These are phyloP conservation scores for Gymnorhina tibicen DNA, from an alignment of 2,113 vertebrate genomes.

Conservation along the genomic window DNA sequence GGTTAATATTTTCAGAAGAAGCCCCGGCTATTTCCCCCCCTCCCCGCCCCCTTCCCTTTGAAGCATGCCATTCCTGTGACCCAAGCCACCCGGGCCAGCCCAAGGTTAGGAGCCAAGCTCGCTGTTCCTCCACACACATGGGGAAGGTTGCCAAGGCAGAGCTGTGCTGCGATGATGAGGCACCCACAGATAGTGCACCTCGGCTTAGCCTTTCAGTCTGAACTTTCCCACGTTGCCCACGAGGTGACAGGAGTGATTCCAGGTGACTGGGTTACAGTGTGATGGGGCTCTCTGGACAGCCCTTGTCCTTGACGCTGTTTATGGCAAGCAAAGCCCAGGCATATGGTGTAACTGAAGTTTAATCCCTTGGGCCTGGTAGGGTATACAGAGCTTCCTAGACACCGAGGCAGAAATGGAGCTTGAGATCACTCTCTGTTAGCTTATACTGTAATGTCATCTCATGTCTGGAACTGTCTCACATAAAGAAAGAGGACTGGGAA, in stretches of 20 bases:
- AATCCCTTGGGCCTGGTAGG: not conserved
- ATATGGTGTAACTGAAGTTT: not conserved
- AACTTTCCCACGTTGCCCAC: not conserved
- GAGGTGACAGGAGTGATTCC: conserved; percentile 6
- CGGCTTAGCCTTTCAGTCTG: not conserved
- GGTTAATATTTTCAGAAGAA: conserved; percentile 52
- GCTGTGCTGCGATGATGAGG: not conserved
- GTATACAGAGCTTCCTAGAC: not conserved
- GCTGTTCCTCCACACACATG: not conserved
- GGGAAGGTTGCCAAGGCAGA: not conserved
- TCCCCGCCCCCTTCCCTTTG: not conserved
- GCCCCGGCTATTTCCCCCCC: not conserved
- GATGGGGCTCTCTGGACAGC: not conserved
- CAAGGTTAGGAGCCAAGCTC: conserved; percentile 50
- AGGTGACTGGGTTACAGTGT: conserved; percentile 15
- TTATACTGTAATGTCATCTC: not conserved
- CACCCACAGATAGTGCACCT: not conserved
- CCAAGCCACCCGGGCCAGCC: conserved; percentile 49
- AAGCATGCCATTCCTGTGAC: conserved; percentile 66
- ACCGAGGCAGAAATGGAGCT: not conserved
- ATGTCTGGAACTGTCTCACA: not conserved
- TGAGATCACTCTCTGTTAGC: not conserved
- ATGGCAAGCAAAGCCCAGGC: not conserved
- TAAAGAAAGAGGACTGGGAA: not conserved
- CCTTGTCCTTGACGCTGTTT: not conserved